These are phyloP conservation scores for Cyprinodon tularosa DNA, from an alignment of 2,113 vertebrate genomes.

Conservation along the genomic window DNA sequence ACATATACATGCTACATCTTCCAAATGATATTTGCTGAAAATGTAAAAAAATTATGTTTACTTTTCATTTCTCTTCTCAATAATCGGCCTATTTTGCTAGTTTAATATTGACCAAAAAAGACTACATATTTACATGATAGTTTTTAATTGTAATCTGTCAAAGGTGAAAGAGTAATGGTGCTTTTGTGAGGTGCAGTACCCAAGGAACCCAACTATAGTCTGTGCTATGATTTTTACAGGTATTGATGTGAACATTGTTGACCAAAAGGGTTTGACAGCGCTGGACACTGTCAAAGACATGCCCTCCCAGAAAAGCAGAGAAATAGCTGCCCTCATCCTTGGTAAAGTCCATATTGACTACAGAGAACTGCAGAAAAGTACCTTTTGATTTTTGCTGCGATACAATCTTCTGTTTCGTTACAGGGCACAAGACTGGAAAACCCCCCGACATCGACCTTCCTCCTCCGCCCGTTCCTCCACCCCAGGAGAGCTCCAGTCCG, in stretches of 20 bases:
- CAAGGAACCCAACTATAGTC: neutral
- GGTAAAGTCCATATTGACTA: constrained; percentile 71
- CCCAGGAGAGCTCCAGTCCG: constrained; percentile 75
- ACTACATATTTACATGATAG: neutral
- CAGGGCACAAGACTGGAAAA: constrained; percentile 87
- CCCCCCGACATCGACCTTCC: constrained; percentile 80
- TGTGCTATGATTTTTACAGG: constrained; percentile 72
- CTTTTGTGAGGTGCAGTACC: too few species aligned
- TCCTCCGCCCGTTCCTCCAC: constrained; percentile 76
- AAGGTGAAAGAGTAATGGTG: neutral
- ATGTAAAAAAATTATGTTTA: too few species aligned
- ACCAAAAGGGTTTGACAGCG: constrained; percentile 89
- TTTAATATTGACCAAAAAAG: neutral
- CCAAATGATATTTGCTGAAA: too few species aligned
- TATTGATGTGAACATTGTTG: constrained; percentile 91
- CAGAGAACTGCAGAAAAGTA: neutral
- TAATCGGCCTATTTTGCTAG: neutral
- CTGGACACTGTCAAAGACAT: constrained; percentile 94
- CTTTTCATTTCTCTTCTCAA: neutral
- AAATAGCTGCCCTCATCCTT: constrained; percentile 91
- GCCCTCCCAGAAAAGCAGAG: constrained; percentile 96
- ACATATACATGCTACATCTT: too few species aligned
- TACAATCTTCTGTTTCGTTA: constrained; percentile 35
- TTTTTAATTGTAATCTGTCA: neutral
- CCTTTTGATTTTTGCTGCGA: constrained; percentile 2